A percentile compares a stretch with the other conserved stretches of the same genome.
Evolutionary conservation across 2,113 vertebrate species (phyloP).

Genomic region (Balaeniceps rex): DNA sequence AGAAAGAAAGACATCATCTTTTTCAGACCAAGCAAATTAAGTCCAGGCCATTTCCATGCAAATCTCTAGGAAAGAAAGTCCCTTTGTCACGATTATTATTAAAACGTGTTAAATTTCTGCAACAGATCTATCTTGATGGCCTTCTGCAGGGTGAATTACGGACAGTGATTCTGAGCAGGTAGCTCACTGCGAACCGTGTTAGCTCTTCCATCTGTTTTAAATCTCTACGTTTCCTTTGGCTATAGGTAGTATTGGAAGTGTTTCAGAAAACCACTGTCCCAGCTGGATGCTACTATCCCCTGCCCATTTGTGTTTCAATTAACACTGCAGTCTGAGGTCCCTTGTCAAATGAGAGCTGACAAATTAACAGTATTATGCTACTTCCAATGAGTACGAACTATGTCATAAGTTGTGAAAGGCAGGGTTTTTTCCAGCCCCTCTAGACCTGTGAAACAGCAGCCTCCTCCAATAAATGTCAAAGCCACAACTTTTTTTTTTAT

Average conservation of each 20-base stretch:
- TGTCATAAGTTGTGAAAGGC: not conserved
- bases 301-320: conserved; percentile 10
- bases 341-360: conserved; percentile 9
- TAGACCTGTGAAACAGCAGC: not conserved
- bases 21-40: not conserved
- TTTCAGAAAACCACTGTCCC: not conserved
- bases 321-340: not conserved
- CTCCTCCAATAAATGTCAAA: not conserved
- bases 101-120: not conserved
- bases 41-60: not conserved
- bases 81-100: not conserved
- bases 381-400: not conserved
- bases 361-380: not conserved
- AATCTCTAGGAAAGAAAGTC: not conserved
- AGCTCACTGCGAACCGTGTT: not conserved
- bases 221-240: not conserved
- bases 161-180: not conserved
- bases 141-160: not conserved
- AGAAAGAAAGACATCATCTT: not conserved
- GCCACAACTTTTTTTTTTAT: not conserved
- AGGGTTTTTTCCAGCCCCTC: not conserved
- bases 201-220: not conserved
- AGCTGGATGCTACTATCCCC: not conserved
- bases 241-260: not conserved
- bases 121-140: not conserved